phyloP scores from a whole-genome alignment of 2,888 invertebrate genomes.

The Malthinus flaveolus region DNA sequence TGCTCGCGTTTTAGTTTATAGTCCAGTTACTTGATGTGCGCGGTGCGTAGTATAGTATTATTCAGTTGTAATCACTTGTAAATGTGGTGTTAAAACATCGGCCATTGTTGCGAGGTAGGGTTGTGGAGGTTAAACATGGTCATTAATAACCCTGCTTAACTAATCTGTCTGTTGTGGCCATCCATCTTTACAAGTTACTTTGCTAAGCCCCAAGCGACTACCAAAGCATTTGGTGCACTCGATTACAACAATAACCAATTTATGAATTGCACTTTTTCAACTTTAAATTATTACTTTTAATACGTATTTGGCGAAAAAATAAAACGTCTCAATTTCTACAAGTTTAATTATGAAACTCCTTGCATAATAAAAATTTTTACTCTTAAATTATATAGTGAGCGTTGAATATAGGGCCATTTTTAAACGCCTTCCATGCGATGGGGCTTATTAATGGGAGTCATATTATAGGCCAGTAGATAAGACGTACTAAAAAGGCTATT shows the following conservation, averaged over 20 bases:
- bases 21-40: constrained; percentile 1
- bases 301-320: no score
- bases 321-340: no score
- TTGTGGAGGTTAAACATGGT: constrained; percentile 63
- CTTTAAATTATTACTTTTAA: neutral
- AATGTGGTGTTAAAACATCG: constrained; percentile 55
- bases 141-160: constrained; percentile 67
- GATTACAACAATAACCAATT: constrained; percentile 51
- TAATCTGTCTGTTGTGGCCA: constrained; percentile 63
- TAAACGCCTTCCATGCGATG: no score
- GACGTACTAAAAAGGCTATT: no score
- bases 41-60: constrained; percentile 7
- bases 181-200: constrained; percentile 58
- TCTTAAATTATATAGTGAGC: no score
- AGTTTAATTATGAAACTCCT: no score
- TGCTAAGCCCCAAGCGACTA: constrained; percentile 45
- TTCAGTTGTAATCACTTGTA: constrained; percentile 50
- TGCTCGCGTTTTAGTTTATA: neutral
- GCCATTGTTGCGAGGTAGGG: constrained; percentile 56
- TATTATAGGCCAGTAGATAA: no score
- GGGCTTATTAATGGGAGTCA: no score
- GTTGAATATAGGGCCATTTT: no score
- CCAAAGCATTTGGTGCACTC: constrained; percentile 44
- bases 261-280: constrained; percentile 43
- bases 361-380: no score